Conservation (phyloP, 2,113 vertebrate genomes). For the Microtus pennsylvanicus region DNA sequence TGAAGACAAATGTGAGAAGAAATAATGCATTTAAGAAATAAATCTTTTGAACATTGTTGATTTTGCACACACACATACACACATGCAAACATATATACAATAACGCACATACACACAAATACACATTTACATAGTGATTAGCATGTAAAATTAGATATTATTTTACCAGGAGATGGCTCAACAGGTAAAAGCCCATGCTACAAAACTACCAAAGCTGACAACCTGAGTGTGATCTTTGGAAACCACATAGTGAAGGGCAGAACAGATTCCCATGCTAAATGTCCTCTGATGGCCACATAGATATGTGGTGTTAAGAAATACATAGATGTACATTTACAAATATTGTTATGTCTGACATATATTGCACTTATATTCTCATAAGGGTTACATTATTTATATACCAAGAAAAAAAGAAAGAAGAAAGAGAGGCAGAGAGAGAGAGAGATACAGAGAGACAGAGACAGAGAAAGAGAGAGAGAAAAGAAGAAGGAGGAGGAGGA, state of each 20-base stretch:
- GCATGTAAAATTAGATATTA: not conserved
- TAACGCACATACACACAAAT: not conserved
- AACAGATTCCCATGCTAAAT: not conserved
- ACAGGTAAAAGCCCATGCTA: not conserved
- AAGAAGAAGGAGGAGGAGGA: too few species aligned
- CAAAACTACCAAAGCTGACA: too few species aligned
- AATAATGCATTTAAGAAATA: not conserved
- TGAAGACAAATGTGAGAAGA: not conserved
- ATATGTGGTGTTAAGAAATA: not conserved
- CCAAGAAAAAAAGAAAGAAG: not conserved
- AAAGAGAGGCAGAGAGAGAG: not conserved
- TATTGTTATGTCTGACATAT: not conserved
- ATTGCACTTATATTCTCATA: not conserved
- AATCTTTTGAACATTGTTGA: not conserved
- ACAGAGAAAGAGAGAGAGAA: fast-evolving
- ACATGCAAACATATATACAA: not conserved
- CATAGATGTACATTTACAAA: not conserved
- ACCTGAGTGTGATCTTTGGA: not conserved
- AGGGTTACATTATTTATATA: not conserved
- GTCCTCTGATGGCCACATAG: not conserved
- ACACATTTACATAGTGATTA: not conserved
- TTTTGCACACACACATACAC: not conserved
- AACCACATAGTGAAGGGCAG: not conserved
- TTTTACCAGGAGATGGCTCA: not conserved
- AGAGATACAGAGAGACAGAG: too few species aligned